Evolutionary conservation across 1,140 invertebrate species (phyloP), one percentile per base, ranked within the genome.

Genomic region (Probaryconus sp.): DNA sequence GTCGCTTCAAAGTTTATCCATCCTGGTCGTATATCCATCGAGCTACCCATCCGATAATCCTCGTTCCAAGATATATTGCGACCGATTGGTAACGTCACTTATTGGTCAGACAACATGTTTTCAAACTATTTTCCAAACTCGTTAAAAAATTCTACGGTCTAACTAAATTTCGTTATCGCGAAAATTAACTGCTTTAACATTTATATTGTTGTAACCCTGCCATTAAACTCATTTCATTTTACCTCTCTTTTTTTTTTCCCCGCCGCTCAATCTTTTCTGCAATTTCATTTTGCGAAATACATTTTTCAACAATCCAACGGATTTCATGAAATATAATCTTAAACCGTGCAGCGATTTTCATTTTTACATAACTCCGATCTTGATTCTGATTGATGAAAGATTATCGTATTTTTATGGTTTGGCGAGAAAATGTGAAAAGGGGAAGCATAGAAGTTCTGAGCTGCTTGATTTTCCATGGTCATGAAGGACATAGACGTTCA

Each of bases 1-100:
- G 79, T 85, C 84, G 85, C 85, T 87, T 86, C 86, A 83, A 87
- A 87, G 85, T 88, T 87, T 88, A 87, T 86, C 85, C 85, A 84
- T 85, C 83, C 84, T 80, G 81, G 80, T 82, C 80, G 82, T 83
- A 85, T 85, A 84, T 79, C 83, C 81, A 76, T 68, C 61, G 47
- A 72, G 47, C 68, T 72, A 69, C 72, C 72, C 71, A 72, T 72
- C 63, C 71, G 63, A 81, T 74, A 79, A 69, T 64, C 74, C 72
- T 68, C 69, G 38, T 79, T 45, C 56, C 72, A 61, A 72, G 76
- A 76, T 79, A 81, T 81, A 78, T 81, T 79, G 75, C 77, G 75
- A 71, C 74, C 69, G 63, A 79, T 81, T 79, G 75, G 74, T 82
- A 85, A 84, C 81, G 81, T 83, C 83, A 84, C 78, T 85, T 85